Conservation (phyloP, 1,140 invertebrate species). For the Drosophila tsacasi region DNA sequence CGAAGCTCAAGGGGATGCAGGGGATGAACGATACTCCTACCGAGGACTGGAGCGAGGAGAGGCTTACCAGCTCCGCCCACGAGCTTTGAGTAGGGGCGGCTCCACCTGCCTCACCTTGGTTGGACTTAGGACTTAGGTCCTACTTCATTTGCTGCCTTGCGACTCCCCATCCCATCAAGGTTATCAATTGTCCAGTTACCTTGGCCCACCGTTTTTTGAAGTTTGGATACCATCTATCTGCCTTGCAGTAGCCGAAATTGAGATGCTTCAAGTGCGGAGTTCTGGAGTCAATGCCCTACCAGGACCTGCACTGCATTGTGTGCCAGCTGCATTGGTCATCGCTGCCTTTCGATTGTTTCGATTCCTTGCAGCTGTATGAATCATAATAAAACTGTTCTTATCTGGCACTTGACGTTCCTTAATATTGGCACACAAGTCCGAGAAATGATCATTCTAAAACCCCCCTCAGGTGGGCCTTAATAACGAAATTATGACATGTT, state of each 20-base stretch:
- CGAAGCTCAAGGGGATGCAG: conserved; percentile 5
- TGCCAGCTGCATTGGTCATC: not conserved
- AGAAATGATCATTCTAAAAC: not conserved
- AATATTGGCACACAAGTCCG: too few relatives aligned
- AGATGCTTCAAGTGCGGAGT: not conserved
- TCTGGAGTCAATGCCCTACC: not conserved
- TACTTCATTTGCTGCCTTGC: not conserved
- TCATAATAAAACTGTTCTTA: not conserved
- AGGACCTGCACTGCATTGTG: not conserved
- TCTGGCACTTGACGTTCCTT: not conserved
- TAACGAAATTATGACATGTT: not conserved
- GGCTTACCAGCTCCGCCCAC: not conserved
- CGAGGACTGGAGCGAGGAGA: conserved; percentile 1
- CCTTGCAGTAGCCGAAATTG: not conserved
- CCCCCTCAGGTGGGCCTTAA: not conserved
- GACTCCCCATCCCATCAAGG: not conserved
- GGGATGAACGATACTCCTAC: not conserved
- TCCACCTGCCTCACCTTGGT: not conserved
- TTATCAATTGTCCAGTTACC: not conserved
- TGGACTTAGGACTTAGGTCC: too few relatives aligned
- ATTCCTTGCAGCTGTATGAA: not conserved
- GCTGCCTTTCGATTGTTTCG: too few relatives aligned
- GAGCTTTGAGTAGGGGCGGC: not conserved
- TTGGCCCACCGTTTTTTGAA: not conserved
- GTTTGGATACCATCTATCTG: not conserved